Evolutionary conservation across 2,797 vertebrate species (phyloP), one percentile per base, ranked within the genome.

Genomic region (Enoplosus armatus): DNA sequence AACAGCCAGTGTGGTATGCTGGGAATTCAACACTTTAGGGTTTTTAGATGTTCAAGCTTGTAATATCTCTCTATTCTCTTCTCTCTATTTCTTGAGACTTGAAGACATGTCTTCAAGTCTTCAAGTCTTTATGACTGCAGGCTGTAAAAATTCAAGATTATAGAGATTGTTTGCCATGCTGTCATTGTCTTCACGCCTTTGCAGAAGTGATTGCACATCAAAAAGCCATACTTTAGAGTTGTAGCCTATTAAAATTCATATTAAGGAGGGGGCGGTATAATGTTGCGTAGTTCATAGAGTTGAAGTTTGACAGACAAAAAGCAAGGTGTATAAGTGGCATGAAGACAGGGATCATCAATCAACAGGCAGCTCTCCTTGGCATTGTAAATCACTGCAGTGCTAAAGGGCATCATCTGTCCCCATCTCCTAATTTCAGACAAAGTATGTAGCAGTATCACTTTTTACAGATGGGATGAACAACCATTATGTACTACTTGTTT

Each of bases 401-500:
- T 11, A 45, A 83, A 81, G 83, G 82, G 75, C 80, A 80, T 88
- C 69, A 82, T 85, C 77, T 84, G 72, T 78, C 69, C 47, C 54
- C 41, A 61, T 84, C 79, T 82, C 63, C 27, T 65, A 37, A 80
- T 70, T 75, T 84, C 72, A 69, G 55, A 56, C 51, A 62, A 55
- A 39, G 37, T 48, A 64, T 63, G 43, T 47, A 33, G 37, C 6
- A 1, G 58, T 56, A 51, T 68, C 33, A 45, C 68, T 33, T 79
- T 87, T 75, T 45, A 87, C 79, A 90, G 72, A 92, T 55, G 26
- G 73, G 61, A 83, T 56, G 41, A 64, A 84, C 69, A 79, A 55
- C 31, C 63, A 48, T 39, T 27, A 77, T 75, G 67, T 76, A 95
- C 86, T 80, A 92, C 75, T 90, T 80, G 84, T 94, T 95, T 86